Conservation (phyloP, 2,797 vertebrate genomes). For the Amblyraja radiata region DNA sequence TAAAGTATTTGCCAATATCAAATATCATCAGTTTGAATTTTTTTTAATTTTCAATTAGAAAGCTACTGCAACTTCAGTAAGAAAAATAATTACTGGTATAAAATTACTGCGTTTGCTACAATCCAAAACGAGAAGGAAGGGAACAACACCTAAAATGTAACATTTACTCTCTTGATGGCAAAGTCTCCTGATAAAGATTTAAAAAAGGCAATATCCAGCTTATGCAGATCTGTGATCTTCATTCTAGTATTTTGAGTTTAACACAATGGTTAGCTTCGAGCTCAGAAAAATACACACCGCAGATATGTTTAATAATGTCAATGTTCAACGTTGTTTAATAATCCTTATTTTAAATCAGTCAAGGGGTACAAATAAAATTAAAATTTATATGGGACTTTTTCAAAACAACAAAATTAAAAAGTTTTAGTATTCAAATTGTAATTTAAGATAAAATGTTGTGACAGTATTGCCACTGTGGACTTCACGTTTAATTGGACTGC, state of each 20-base stretch:
- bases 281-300: slow-evolving; percentile 2
- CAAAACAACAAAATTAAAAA: slow-evolving; percentile 3
- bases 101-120: not conserved
- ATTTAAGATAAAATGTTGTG: not conserved
- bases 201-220: slow-evolving; percentile 32
- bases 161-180: not conserved
- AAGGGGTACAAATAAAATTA: not conserved
- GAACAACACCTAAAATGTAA: slow-evolving; percentile 5
- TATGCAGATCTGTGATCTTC: slow-evolving; percentile 30
- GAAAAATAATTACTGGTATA: not conserved
- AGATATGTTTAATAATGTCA: slow-evolving; percentile 29
- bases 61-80: not conserved
- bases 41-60: not conserved
- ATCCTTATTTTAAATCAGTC: slow-evolving; percentile 3
- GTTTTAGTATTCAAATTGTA: not conserved
- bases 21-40: not conserved
- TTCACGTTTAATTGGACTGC: not conserved
- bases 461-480: not conserved
- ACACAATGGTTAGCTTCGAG: slow-evolving; percentile 7
- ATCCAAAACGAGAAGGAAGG: not conserved
- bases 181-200: slow-evolving; percentile 27
- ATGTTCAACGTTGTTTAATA: slow-evolving; percentile 8
- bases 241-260: slow-evolving; percentile 32
- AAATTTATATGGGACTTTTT: not conserved
- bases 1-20: not conserved